These are phyloP conservation scores for Popillia japonica DNA, from an alignment of 1,140 invertebrate species.

Conservation along the genomic window DNA sequence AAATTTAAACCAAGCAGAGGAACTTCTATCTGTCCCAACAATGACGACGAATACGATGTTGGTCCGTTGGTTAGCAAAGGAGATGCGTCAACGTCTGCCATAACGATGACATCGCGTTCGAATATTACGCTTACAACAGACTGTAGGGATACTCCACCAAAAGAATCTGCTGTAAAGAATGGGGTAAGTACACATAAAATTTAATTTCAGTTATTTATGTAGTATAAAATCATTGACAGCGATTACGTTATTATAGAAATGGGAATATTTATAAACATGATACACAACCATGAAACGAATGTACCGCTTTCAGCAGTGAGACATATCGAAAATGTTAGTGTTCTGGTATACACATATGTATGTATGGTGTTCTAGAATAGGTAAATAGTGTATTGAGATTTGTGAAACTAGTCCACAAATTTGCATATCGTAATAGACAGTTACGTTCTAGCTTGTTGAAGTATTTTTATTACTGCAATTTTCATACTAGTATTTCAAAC, in stretches of 20 bases:
- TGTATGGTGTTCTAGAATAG: no score
- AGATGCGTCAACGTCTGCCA: constrained; percentile 64
- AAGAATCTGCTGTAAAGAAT: constrained; percentile 53
- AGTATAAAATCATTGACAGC: constrained; percentile 41
- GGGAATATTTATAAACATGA: background rate
- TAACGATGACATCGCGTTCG: constrained; percentile 66
- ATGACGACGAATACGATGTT: constrained; percentile 65
- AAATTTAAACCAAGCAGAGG: constrained; percentile 58
- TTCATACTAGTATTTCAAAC: no score
- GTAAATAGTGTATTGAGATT: no score
- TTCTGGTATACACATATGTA: no score
- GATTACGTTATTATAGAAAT: background rate
- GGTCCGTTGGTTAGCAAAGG: constrained; percentile 66
- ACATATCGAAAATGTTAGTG: no score
- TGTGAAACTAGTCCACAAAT: no score
- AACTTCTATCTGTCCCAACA: constrained; percentile 60
- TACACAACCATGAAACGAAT: no score
- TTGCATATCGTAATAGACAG: no score
- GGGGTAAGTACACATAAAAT: constrained; percentile 48
- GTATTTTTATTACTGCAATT: no score
- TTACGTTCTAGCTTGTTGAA: no score
- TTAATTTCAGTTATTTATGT: constrained; percentile 37
- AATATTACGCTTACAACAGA: constrained; percentile 64
- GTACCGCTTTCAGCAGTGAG: no score
- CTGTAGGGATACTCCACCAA: constrained; percentile 52